A percentile compares a stretch with the other conserved stretches of the same genome.
These are phyloP conservation scores for Mesoligia furuncula DNA, from an alignment of 2,888 invertebrate species.

Conservation along the genomic window DNA sequence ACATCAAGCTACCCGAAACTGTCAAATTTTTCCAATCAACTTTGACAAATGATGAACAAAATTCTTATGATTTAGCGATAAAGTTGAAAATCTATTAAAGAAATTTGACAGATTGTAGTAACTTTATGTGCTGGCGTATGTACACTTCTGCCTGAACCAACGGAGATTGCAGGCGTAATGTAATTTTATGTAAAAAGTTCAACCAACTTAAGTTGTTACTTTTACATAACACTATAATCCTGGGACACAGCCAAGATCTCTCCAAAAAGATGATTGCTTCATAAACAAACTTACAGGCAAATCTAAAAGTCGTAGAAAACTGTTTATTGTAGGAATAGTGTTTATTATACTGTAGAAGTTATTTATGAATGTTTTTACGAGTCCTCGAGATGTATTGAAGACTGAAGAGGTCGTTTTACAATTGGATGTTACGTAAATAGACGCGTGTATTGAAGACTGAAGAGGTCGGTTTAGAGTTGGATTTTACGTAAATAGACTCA, in stretches of 20 bases:
- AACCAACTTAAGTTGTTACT: background rate
- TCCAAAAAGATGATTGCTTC: conserved; percentile 15
- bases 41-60: too few relatives aligned
- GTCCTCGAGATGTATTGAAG: background rate
- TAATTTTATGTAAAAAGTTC: background rate
- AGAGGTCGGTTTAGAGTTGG: background rate
- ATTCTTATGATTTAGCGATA: too few relatives aligned
- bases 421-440: conserved; percentile 9
- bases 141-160: background rate
- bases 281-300: conserved; percentile 21
- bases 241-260: conserved; percentile 29
- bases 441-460: background rate
- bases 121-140: too few relatives aligned
- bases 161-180: background rate
- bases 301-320: conserved; percentile 11
- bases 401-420: background rate
- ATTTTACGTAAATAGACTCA: conserved; percentile 11
- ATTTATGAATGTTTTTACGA: background rate
- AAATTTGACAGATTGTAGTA: too few relatives aligned
- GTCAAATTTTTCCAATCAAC: too few relatives aligned
- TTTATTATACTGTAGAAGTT: conserved; percentile 21
- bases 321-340: conserved; percentile 34
- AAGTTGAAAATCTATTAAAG: too few relatives aligned
- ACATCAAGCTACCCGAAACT: too few relatives aligned
- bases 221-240: conserved; percentile 12